Base-by-base conservation (phyloP, 1,140 invertebrate species). In the Drosophila orosa region DNA sequence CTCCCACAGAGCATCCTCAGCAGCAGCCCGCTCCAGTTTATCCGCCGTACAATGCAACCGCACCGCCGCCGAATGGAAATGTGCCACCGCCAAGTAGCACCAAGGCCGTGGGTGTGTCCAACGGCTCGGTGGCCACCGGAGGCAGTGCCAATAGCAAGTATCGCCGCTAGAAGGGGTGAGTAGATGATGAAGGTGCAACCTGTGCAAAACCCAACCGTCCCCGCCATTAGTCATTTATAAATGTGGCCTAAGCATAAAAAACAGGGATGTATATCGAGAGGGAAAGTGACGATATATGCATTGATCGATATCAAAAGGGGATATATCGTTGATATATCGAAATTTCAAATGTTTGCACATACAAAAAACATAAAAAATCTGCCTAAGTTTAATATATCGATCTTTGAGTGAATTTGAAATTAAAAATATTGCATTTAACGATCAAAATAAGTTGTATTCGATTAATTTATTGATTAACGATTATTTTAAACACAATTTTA, bases 71-170 rank as follows among this genome's bases (percentile, higher is more conserved):
- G 1, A 80, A 72, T 47, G 84, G 83, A 25, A 80, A 19, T 19
- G 76, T 57, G 0, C 47, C 71, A 5, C 10, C 44, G 0, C 33
- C 83, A 1, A 56, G 31, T 9, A 39, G 47, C 17, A 24, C 40
- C 15, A 71, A 73, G 66, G 54, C 31, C 24, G 67, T 60, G 17
- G 82, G 79, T 0, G 80, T 89, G 6, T 59, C 80, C 9, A 89
- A 89, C 25, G 84, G 84, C 22, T 80, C 83, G 15, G 83, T 83
- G 52, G 75, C 83, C 12, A 84, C 80, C 2, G 84, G 84, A 2
- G 83, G 54, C 8, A 89, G 84, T 48, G 85, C 80, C 17, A 89
- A 80, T n/a, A 89, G 84, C 59, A 89, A 89, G 69, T 89, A 90
- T 74, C 85, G 84, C 22, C 84, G 85, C 58, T 89, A 84, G 33